phyloP scores from a whole-genome alignment of 2,113 vertebrate genomes.

The Romanogobio albipinnatus region DNA sequence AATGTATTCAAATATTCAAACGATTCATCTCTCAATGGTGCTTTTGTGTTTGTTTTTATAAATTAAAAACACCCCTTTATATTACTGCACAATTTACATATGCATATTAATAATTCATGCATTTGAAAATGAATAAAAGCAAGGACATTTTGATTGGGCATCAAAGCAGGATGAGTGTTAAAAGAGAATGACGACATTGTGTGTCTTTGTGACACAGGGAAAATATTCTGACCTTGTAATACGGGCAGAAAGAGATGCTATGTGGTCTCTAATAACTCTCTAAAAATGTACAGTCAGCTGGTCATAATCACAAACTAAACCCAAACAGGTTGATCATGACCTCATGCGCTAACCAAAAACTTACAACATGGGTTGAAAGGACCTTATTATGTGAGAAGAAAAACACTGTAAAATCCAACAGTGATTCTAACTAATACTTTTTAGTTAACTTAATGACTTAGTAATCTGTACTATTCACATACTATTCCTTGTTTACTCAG shows the following conservation, averaged over 20 bases:
- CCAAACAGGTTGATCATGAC: background rate
- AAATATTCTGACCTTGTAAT: background rate
- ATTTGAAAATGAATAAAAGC: slow-evolving; percentile 19
- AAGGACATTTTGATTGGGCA: background rate
- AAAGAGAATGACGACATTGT: background rate
- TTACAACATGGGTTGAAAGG: background rate
- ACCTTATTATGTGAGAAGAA: background rate
- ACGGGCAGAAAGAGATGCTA: background rate
- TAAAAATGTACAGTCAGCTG: background rate
- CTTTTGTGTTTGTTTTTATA: slow-evolving; percentile 56
- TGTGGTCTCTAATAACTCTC: background rate
- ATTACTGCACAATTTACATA: slow-evolving; percentile 47
- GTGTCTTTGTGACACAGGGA: background rate
- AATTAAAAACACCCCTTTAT: slow-evolving; percentile 51
- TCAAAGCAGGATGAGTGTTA: background rate
- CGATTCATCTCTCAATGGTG: slow-evolving; percentile 35
- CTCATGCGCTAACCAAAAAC: background rate
- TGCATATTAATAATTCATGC: slow-evolving; percentile 52
- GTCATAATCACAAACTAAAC: background rate
- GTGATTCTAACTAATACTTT: too few species aligned
- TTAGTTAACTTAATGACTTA: too few species aligned
- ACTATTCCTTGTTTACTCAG: too few species aligned
- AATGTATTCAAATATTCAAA: slow-evolving; percentile 49
- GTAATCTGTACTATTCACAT: too few species aligned
- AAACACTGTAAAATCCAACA: too few species aligned